Evolutionary conservation across 2,113 vertebrate genomes (phyloP), one percentile per base, ranked within the genome.

Genomic region (Muscicapa adusta): DNA sequence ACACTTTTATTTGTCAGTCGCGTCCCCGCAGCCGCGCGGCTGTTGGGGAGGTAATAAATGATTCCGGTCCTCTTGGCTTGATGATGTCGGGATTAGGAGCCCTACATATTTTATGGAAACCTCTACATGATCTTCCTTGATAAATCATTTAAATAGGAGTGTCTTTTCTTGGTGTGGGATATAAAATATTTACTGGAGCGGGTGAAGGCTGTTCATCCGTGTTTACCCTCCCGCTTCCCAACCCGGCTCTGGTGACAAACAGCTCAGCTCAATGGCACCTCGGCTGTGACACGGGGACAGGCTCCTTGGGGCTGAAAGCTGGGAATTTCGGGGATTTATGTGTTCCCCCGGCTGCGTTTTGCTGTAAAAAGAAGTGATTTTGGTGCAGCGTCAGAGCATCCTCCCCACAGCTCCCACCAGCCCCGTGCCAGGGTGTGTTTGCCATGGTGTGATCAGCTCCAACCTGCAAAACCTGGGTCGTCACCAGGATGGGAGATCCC

Each of bases 91-190:
- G 93, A 96, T 97, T 97, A 97, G 95, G 91, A 95, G 91, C 95
- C 97, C 93, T 97, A 96, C 96, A 96, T 97, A 96, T 97, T 97
- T 97, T 95, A 96, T 97, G 76, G 93, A 73, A 96, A 91, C 94
- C 94, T 95, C 97, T 91, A 80, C 93, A 93, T 89, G 96, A 95
- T 95, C 95, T 89, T 95, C 89, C 95, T 88, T 91, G 89, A 97
- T 97, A 96, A 97, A 97, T 97, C 97, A 97, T 96, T 96, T 79
- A 97, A 94, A 84, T 84, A 91, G 88, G 89, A 95, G 91, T 93
- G 92, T 92, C 94, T 94, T 95, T 94, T 93, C 94, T 95, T 88
- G 85, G 87, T 73, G 96, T 71, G 82, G 34, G 74, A 89, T 93
- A 95, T 93, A 89, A 96, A 97, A 96, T 96, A 96, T 96, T 96